A percentile compares a stretch with the other conserved stretches of the same genome.
These are phyloP conservation scores for Prunella himalayana DNA, from an alignment of 2,113 vertebrate species.

Conservation along the genomic window DNA sequence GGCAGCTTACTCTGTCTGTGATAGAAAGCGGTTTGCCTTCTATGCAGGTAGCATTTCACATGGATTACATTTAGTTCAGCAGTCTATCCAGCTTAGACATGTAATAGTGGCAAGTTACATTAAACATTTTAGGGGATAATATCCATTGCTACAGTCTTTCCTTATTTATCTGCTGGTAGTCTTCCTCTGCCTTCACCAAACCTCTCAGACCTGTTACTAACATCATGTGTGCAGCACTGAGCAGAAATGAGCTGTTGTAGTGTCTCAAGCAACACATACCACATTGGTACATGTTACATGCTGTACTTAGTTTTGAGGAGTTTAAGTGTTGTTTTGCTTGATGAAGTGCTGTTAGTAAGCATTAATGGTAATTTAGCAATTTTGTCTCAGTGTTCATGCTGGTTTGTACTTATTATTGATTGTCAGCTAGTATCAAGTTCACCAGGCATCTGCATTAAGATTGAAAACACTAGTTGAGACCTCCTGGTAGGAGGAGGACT, in stretches of 20 bases:
- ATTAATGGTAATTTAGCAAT: neutral
- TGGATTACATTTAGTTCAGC: neutral
- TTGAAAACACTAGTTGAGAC: neutral
- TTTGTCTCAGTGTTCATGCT: neutral
- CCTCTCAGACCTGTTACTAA: neutral
- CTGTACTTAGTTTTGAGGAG: neutral
- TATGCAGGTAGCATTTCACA: neutral
- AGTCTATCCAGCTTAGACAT: neutral
- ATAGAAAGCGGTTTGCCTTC: neutral
- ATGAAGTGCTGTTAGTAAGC: neutral
- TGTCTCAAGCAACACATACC: neutral
- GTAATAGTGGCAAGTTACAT: accelerated
- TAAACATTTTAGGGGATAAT: neutral
- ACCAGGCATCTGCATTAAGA: neutral
- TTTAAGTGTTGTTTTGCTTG: neutral
- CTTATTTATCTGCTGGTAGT: neutral
- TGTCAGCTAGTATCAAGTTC: neutral
- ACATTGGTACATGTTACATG: neutral
- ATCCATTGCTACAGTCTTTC: neutral
- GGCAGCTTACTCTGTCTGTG: neutral
- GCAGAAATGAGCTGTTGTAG: neutral
- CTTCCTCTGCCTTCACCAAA: neutral
- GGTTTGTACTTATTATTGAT: neutral
- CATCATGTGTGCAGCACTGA: accelerated
- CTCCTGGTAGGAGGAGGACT: neutral